Conservation (phyloP, 1,140 invertebrate species). For the Phymorhynchus buccinoides region DNA sequence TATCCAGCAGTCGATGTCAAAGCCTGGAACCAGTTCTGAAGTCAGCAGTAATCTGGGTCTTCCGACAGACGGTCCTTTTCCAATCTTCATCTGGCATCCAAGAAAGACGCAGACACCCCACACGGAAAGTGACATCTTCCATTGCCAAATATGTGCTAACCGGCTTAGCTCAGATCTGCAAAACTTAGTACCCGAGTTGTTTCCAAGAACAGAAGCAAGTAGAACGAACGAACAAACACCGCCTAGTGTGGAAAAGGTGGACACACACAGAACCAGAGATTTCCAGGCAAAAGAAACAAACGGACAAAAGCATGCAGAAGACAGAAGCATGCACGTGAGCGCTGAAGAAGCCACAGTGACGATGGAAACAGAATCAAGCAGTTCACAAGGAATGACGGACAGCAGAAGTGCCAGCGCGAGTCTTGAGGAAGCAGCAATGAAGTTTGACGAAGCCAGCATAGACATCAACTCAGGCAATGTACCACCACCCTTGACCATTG, state of each 20-base stretch:
- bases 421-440: too few species aligned
- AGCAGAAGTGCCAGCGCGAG: too few species aligned
- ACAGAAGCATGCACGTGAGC: background rate
- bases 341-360: background rate
- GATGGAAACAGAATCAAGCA: too few species aligned
- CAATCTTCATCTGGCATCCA: constrained; percentile 14
- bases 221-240: background rate
- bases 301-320: background rate
- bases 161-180: background rate
- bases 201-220: background rate
- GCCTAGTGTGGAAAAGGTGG: background rate
- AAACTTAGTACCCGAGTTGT: background rate
- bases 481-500: background rate
- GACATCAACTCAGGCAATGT: constrained; percentile 18
- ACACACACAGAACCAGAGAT: background rate
- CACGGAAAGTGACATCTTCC: background rate
- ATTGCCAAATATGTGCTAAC: background rate
- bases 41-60: background rate
- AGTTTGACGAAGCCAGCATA: background rate
- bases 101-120: background rate
- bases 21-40: background rate
- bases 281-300: too few species aligned
- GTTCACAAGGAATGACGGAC: too few species aligned
- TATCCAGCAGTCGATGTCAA: background rate
- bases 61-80: background rate